Evolutionary conservation across 2,797 vertebrate genomes (phyloP), one percentile per base, ranked within the genome.

Genomic region (Loris lydekkerianus): DNA sequence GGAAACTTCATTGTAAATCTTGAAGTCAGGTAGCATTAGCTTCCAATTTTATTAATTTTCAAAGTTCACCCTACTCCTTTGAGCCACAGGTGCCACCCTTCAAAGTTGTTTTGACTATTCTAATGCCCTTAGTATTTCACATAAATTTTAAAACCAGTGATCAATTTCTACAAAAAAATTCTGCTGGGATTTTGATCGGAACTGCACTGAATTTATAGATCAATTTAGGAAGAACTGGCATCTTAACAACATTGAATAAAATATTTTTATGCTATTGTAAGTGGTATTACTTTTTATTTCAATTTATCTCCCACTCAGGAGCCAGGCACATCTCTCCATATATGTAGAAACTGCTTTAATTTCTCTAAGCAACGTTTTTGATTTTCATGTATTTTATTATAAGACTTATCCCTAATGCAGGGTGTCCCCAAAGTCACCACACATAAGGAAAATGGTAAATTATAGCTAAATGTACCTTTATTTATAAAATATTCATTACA

Each of bases 1-100:
- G 49, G 78, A 2, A 78, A 37, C 15, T 4, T 72, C 25, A 58
- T 0, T 10, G 14, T 21, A n/a, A 20, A 7, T n/a, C 25, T 49
- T 27, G 27, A 84, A 76, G n/a, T 63, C 40, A 43, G 56, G 37
- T 37, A 31, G 23, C 14, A 13, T 77, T 69, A 53, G 58, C 15
- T 40, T 61, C 46, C 61, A 34, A 61, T 9, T 67, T 63, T 34
- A 56, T 76, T 82, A 56, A 61, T 61, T 70, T 70, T 69, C 84
- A 78, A 8, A 73, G 40, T 29, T 34, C 40, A 40, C 40, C 40
- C 40, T 40, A 40, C 40, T 40, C 40, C 40, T 40, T 40, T 40
- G 40, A 40, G 40, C 40, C 40, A 40, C 40, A 40, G 40, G 40
- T 40, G 40, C 40, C 40, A 5, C 40, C 40, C 40, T 40, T 40